Evolutionary conservation across 2,797 vertebrate species (phyloP), one percentile per base, ranked within the genome.

Genomic region (Malacoraja senta): DNA sequence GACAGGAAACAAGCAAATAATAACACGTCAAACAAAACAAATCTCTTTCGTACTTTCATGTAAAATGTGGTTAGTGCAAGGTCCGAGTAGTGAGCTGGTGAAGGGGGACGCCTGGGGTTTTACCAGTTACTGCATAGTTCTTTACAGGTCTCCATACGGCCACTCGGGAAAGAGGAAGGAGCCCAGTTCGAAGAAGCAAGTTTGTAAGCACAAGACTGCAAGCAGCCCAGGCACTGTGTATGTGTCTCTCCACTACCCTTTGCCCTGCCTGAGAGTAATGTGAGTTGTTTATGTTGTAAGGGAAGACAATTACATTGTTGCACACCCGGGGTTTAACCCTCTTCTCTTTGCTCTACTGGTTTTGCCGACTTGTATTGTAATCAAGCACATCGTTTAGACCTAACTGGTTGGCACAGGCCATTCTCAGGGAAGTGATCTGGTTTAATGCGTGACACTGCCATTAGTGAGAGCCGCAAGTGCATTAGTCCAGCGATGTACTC

Each of bases 391-490:
- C 21, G 29, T 29, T 74, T 53, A 53, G 29, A 35, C 71, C 90
- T 15, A 53, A 44, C 35, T 74, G 38, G 24, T 74, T 74, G 35
- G 35, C 15, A 44, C 21, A 71, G 68, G 32, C 90, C 90, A 74
- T 38, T 72, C 90, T 74, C 90, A 92, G 90, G 84, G 84, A 88
- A 19, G 61, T 88, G 84, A 63, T 68, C 84, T 65, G 61, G 84
- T 63, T 68, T 88, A 32, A 88, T 68, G 84, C 61, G 17, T 19
- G 1, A 32, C 21, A 68, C 61, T 88, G 84, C 61, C 29, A 21
- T 68, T 68, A 68, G 61, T 68, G 21, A 88, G 65, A 35, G 32
- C 84, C 61, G 19, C 84, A 86, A 86, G 84, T 88, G 84, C 61
- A 32, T 68, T 68, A 65, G 84, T 88, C 84, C 84, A 88, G 84